Evolutionary conservation across 2,113 vertebrate genomes (phyloP).

Genomic region (Tinamus guttatus): DNA sequence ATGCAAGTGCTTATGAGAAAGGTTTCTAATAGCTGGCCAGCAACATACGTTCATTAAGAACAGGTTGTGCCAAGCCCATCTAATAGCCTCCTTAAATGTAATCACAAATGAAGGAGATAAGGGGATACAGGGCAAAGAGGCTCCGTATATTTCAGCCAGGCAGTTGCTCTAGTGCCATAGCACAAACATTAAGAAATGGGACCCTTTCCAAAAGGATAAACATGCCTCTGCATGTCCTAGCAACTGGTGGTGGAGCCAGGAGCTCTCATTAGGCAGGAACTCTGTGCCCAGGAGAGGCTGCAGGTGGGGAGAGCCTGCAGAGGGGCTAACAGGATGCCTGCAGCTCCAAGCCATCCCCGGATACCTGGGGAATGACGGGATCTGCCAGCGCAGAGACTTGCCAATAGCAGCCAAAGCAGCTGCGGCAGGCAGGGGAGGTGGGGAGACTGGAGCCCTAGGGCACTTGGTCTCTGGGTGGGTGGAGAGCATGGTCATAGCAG

Average conservation of each 20-base stretch:
- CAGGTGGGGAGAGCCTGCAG: not conserved
- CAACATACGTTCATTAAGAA: not conserved
- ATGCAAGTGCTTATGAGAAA: not conserved
- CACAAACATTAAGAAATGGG: not conserved
- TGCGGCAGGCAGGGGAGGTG: not conserved
- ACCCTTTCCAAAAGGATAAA: not conserved
- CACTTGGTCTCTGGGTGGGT: not conserved
- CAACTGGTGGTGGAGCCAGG: not conserved
- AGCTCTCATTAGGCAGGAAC: fast-evolving
- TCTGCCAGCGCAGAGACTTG: too few species aligned
- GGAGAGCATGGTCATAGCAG: not conserved
- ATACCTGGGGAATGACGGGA: not conserved
- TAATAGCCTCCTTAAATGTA: not conserved
- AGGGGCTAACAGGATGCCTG: not conserved
- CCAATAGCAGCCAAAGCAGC: not conserved
- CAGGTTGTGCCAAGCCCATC: slow-evolving; percentile 5
- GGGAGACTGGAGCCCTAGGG: not conserved
- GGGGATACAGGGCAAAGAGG: not conserved
- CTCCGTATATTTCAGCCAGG: not conserved
- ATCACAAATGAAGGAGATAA: not conserved
- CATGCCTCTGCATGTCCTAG: not conserved
- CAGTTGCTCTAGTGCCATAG: not conserved
- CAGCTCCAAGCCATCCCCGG: too few species aligned
- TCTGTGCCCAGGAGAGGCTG: not conserved
- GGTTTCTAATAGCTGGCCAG: not conserved